Evolutionary conservation across 2,888 invertebrate species (phyloP), one percentile per base, ranked within the genome.

Genomic region (Agrotis ipsilon): DNA sequence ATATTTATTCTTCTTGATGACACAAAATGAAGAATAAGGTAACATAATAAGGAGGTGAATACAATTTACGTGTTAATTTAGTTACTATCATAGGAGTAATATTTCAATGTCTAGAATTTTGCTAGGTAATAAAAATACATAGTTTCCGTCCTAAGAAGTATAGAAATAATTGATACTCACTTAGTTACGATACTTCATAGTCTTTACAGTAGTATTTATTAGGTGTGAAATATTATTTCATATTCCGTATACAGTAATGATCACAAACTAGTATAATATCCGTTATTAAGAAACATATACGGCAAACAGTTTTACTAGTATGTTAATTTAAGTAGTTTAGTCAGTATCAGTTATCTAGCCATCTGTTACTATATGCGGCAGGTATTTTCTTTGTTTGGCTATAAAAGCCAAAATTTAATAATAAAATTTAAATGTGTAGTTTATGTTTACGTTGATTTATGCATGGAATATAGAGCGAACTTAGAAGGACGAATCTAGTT

Each of bases 351-450:
- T 75, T 63, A 77, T 72, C 68, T 68, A 27, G 62, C 70, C 64
- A 70, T 78, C 70, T 70, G 67, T 65, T 58, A 24, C 52, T 61
- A 27, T 57, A 72, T 19, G 19, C 49, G 60, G 63, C 13, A 57
- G 77, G 57, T 54, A 77, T 73, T 77, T 79, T 65, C 80, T 82
- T 81, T 81, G 76, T 81, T 60, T 24, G 19, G 2, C 76, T 76
- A 48, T 82, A 82, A 70, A 82, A 82, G 76, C 77, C 19, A 70
- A 82, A 69, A 72, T 62, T 67, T 62, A 82, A 82, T 79, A 75
- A 73, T 72, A 82, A 79, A 74, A 82, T 82, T 82, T 49, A 82
- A 82, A 82, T 82, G n/a, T 69, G 46, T 43, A 19, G 57, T 58
- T 55, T 55, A 61, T 60, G 19, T 27, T 62, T 48, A 54, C 58